Evolutionary conservation across 2,797 vertebrate species (phyloP).

Genomic region (Cirrhinus mrigala): DNA sequence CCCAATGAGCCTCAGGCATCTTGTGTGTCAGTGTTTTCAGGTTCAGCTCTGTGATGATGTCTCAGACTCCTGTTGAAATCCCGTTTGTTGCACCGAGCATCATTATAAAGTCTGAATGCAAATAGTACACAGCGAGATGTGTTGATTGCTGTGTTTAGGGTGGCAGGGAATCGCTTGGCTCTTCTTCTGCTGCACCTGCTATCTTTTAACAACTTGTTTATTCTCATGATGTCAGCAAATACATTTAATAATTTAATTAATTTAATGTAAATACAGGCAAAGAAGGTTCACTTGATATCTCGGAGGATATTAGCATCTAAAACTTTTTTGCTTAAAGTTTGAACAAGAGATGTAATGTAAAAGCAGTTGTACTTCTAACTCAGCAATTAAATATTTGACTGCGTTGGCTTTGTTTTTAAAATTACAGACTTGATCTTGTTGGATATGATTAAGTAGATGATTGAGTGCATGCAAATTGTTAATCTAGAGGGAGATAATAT

Average conservation of each 20-base stretch:
- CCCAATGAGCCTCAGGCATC: constrained; percentile 17
- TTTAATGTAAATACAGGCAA: constrained; percentile 23
- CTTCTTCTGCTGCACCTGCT: constrained; percentile 42
- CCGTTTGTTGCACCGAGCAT: constrained; percentile 29
- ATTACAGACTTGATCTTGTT: not conserved
- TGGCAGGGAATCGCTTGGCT: constrained; percentile 36
- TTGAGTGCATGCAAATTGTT: constrained; percentile 9
- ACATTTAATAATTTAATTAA: constrained; percentile 26
- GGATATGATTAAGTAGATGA: constrained; percentile 16
- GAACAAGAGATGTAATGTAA: not conserved
- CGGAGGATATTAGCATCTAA: not conserved
- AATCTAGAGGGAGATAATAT: not conserved
- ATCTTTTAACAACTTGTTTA: constrained; percentile 27
- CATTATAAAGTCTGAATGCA: constrained; percentile 38
- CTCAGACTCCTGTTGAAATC: constrained; percentile 26
- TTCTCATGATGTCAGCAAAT: constrained; percentile 33
- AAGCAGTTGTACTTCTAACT: constrained; percentile 20
- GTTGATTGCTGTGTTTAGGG: constrained; percentile 43
- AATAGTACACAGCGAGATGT: constrained; percentile 24
- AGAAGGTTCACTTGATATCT: not conserved
- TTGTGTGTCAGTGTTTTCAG: constrained; percentile 21
- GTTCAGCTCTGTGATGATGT: constrained; percentile 42
- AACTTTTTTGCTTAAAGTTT: not conserved
- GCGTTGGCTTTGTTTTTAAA: constrained; percentile 16
- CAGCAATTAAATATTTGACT: constrained; percentile 16